These are phyloP conservation scores for Pomatorhinus ruficollis DNA, from an alignment of 2,113 vertebrate genomes.

Conservation along the genomic window DNA sequence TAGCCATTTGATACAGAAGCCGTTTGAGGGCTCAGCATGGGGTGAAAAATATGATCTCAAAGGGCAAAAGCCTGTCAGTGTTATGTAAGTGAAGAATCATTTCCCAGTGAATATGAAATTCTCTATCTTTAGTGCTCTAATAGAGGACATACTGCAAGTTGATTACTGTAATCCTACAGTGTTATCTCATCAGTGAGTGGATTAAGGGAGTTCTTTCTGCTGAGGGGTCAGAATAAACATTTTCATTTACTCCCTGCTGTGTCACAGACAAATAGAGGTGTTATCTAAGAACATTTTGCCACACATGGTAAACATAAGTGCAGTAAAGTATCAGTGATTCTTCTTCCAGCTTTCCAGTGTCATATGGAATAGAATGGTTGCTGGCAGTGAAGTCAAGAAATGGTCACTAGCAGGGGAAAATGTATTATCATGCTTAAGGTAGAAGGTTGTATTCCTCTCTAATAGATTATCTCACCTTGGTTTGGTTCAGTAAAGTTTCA, in stretches of 20 bases:
- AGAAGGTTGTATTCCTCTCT: neutral
- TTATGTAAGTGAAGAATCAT: constrained; percentile 66
- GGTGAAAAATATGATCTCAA: constrained; percentile 65
- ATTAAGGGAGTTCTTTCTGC: constrained; percentile 77
- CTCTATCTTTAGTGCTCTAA: constrained; percentile 68
- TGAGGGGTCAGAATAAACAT: constrained; percentile 78
- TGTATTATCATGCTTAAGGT: neutral
- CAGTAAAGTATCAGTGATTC: neutral
- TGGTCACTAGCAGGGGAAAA: neutral
- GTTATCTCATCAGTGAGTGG: constrained; percentile 79
- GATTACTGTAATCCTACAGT: constrained; percentile 79
- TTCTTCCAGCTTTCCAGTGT: neutral
- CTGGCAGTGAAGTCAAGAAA: neutral
- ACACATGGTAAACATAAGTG: constrained; percentile 64
- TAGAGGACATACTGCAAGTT: constrained; percentile 75
- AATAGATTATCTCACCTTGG: neutral
- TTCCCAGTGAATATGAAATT: constrained; percentile 63
- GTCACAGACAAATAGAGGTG: constrained; percentile 75
- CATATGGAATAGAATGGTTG: neutral
- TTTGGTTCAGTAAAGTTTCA: neutral
- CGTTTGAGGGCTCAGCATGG: constrained; percentile 39
- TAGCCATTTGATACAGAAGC: constrained; percentile 57
- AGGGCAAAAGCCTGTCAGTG: constrained; percentile 65
- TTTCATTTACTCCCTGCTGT: constrained; percentile 79
- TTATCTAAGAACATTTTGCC: constrained; percentile 60